Base-by-base conservation (phyloP, 2,113 vertebrate species). In the Catharus bicknelli region DNA sequence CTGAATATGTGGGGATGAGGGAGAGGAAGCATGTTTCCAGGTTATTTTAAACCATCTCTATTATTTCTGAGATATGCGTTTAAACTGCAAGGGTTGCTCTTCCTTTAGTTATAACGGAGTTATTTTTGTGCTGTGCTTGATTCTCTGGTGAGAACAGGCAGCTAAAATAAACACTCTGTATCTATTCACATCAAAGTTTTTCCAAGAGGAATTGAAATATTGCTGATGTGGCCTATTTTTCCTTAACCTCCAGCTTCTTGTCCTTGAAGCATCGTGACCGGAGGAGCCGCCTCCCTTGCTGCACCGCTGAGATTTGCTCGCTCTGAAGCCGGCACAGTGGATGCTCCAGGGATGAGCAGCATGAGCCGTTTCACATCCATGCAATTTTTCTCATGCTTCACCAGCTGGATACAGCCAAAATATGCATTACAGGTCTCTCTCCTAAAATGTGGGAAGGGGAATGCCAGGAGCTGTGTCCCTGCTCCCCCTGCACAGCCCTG, bases 311-410 rank as follows among this genome's bases (percentile, higher is more conserved):
- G 0, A 11, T 48, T 48, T 11, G 34, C 61, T 55, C 10, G 0
- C 81, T 83, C 42, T 0, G 0, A 4, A 62, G 87, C 85, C 64
- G 96, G 68, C 85, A 48, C 97, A 95, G 97, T 50, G 95, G 97
- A 97, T 95, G 96, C 97, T 79, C 94, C 92, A 70, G 85, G 95
- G 82, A 96, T 87, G 95, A 94, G 95, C 94, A 93, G 68, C 26
- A 21, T 0, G 23, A 89, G 40, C 55, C 62, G 11, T 79, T 58
- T 45, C 6, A 61, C 79, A 16, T 13, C 38, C 40, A 5, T 6
- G 43, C 27, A 1, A 4, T 42, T 67, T 45, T 45, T 15, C 57
- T 78, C 79, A 18, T 3, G 20, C 67, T 51, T 69, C 67, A 32
- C 43, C 5, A 3, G 34, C 34, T 19, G 9, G 26, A 25, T 11